phyloP scores from a whole-genome alignment of 2,797 vertebrate genomes.

The Neopelma chrysocephalum region DNA sequence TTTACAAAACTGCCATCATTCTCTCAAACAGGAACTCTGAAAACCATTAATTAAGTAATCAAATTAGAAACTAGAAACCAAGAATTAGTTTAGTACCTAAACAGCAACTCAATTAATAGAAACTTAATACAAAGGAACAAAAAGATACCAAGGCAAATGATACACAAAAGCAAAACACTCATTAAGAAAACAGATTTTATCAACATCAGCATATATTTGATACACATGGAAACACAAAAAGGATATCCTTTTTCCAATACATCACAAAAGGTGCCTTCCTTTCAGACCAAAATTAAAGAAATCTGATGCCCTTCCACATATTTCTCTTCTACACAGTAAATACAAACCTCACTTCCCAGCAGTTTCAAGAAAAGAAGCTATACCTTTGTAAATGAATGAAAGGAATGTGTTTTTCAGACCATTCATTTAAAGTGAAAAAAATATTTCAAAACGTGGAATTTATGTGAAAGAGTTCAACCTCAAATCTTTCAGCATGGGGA shows the following conservation, averaged over 20 bases:
- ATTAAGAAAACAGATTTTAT: neutral
- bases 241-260: neutral
- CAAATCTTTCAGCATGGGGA: neutral
- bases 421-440: neutral
- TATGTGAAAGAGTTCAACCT: neutral
- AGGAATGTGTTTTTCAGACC: neutral
- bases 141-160: neutral
- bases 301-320: neutral
- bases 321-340: neutral
- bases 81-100: constrained; percentile 25
- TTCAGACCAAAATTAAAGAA: neutral
- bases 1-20: neutral
- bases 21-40: neutral
- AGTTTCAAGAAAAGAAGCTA: neutral
- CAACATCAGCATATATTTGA: neutral
- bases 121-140: neutral
- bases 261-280: neutral
- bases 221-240: neutral
- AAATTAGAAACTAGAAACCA: neutral
- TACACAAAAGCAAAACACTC: neutral
- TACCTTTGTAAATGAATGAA: neutral
- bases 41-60: constrained; percentile 5
- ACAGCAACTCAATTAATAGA: neutral
- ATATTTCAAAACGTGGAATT: neutral
- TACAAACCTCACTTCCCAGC: neutral